Evolutionary conservation across 1,140 invertebrate genomes (phyloP).

Genomic region (Propsilocerus akamusi): DNA sequence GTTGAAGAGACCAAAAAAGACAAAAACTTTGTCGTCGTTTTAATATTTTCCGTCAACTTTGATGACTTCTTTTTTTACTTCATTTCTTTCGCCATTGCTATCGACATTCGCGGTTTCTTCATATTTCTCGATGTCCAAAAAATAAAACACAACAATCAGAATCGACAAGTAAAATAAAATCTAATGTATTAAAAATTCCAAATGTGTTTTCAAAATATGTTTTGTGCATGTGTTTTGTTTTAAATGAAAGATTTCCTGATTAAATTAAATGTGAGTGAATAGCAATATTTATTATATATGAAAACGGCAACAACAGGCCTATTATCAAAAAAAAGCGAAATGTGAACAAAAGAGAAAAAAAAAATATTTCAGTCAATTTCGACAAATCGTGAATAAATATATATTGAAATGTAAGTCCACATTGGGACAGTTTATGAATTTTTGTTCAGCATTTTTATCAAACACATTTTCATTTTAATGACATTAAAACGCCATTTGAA

Average conservation of each 20-base stretch:
- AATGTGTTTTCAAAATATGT: neutral
- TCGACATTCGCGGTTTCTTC: neutral
- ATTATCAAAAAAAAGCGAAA: no score
- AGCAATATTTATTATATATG: no score
- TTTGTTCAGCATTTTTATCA: slow-evolving; percentile 1
- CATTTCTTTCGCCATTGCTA: neutral
- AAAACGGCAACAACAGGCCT: no score
- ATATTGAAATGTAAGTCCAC: no score
- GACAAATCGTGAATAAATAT: no score
- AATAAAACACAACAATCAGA: neutral
- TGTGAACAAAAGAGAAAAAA: no score
- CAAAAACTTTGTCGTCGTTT: no score
- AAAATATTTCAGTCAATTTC: no score
- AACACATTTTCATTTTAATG: slow-evolving; percentile 3
- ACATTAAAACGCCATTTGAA: slow-evolving; percentile 2
- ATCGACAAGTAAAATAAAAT: neutral
- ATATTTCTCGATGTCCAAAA: neutral
- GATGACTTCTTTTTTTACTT: no score
- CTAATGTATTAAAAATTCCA: neutral
- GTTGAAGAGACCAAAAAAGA: no score
- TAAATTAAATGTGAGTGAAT: neutral
- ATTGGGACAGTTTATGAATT: no score
- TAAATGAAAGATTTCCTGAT: slow-evolving; percentile 1
- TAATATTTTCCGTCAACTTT: no score
- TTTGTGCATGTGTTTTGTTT: neutral